Conservation (phyloP, 2,888 invertebrate species). For the Tyria jacobaeae region DNA sequence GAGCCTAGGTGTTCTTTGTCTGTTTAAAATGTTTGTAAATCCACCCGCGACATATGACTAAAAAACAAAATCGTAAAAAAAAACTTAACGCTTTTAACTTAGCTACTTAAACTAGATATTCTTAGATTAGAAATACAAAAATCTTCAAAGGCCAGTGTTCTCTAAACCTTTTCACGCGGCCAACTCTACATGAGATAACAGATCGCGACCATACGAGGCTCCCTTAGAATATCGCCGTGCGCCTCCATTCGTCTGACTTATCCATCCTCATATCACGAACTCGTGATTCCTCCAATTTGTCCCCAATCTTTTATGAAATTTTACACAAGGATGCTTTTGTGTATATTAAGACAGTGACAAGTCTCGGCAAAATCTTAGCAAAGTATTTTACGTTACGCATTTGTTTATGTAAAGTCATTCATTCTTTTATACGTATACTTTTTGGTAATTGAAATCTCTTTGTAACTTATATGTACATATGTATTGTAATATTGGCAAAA, state of each 20-base stretch:
- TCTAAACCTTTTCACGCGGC: slow-evolving; percentile 11
- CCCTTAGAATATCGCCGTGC: slow-evolving; percentile 38
- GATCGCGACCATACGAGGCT: slow-evolving; percentile 22
- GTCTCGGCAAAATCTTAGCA: slow-evolving; percentile 14
- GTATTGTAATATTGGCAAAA: background rate
- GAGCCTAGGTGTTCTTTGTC: too few relatives aligned
- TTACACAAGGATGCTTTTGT: slow-evolving; percentile 28
- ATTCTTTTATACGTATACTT: background rate
- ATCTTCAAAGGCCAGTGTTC: slow-evolving; percentile 8
- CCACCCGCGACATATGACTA: too few relatives aligned
- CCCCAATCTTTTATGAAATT: slow-evolving; percentile 46
- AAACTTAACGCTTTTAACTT: background rate
- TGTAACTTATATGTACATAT: too few relatives aligned
- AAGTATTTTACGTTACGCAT: slow-evolving; percentile 23
- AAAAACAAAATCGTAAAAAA: too few relatives aligned
- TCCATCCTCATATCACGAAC: slow-evolving; percentile 44
- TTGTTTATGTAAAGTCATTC: background rate
- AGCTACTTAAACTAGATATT: background rate
- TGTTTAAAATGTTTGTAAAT: background rate
- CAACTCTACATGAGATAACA: slow-evolving; percentile 18
- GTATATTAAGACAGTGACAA: slow-evolving; percentile 10
- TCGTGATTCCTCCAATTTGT: slow-evolving; percentile 50
- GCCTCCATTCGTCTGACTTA: slow-evolving; percentile 38
- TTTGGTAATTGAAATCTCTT: background rate
- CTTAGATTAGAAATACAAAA: slow-evolving; percentile 1